A percentile compares a stretch with the other conserved stretches of the same genome.
phyloP scores from a whole-genome alignment of 2,888 invertebrate species.

The Horisme vitalbata region DNA sequence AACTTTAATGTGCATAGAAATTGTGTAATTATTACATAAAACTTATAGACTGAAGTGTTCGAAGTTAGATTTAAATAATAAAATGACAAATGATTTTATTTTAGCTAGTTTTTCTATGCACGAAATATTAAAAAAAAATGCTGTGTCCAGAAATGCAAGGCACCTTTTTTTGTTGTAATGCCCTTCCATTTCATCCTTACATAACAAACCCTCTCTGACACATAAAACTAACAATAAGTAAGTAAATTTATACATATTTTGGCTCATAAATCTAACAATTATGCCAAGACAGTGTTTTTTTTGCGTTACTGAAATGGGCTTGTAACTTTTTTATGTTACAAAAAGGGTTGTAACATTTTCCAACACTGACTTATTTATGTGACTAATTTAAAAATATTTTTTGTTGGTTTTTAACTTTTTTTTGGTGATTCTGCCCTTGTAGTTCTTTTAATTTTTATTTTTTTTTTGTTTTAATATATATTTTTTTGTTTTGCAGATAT shows the following conservation, averaged over 20 bases:
- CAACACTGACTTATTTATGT: too few species aligned
- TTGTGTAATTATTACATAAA: too few species aligned
- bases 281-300: constrained; percentile 54
- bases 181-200: constrained; percentile 50
- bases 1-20: too few species aligned
- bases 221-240: constrained; percentile 43
- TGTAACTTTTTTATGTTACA: constrained; percentile 23
- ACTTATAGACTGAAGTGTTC: too few species aligned
- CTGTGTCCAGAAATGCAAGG: constrained; percentile 52
- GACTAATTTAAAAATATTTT: constrained; percentile 3
- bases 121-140: neutral
- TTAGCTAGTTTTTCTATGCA: neutral
- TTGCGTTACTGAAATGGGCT: constrained; percentile 18
- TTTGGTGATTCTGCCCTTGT: neutral
- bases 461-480: constrained; percentile 10
- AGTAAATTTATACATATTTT: too few species aligned
- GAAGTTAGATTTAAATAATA: too few species aligned
- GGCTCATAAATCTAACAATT: constrained; percentile 57
- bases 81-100: too few species aligned
- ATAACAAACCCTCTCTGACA: constrained; percentile 48
- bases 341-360: constrained; percentile 16
- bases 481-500: constrained; percentile 37
- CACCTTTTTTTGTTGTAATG: constrained; percentile 53
- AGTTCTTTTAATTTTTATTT: neutral
- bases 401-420: constrained; percentile 9